phyloP scores from a whole-genome alignment of 2,113 vertebrate species.

The Cyprinus carpio region DNA sequence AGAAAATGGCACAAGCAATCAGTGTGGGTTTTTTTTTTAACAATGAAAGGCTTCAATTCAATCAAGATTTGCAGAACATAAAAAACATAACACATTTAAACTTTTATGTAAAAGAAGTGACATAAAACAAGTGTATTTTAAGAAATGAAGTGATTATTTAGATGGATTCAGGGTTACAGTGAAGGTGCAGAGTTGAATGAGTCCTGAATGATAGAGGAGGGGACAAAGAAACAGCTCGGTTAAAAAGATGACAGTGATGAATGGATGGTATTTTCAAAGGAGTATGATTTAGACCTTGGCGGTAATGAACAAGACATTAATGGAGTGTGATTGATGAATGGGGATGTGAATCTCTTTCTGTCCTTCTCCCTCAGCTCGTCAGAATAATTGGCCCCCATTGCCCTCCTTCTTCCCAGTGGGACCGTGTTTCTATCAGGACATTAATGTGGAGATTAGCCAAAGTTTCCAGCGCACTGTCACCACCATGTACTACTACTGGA shows the following conservation, averaged over 20 bases:
- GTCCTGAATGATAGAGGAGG: background rate
- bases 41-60: background rate
- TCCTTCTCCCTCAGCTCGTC: constrained; percentile 72
- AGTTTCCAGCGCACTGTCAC: constrained; percentile 90
- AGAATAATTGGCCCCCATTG: constrained; percentile 94
- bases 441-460: constrained; percentile 87
- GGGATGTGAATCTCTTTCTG: background rate
- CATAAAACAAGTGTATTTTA: background rate
- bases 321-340: constrained; percentile 18
- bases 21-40: too few species aligned
- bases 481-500: constrained; percentile 97
- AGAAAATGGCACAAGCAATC: too few species aligned
- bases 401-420: constrained; percentile 90
- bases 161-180: background rate
- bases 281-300: background rate
- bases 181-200: background rate
- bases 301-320: constrained; percentile 26
- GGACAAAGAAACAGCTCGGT: background rate
- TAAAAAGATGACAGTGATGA: constrained; percentile 18
- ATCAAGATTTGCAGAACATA: background rate
- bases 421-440: constrained; percentile 97
- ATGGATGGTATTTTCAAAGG: constrained; percentile 12
- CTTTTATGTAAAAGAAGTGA: background rate
- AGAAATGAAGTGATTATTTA: background rate
- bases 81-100: background rate